A percentile compares a stretch with the other conserved stretches of the same genome.
Conservation (phyloP, 2,797 vertebrate species). For the Pogonophryne albipinna region DNA sequence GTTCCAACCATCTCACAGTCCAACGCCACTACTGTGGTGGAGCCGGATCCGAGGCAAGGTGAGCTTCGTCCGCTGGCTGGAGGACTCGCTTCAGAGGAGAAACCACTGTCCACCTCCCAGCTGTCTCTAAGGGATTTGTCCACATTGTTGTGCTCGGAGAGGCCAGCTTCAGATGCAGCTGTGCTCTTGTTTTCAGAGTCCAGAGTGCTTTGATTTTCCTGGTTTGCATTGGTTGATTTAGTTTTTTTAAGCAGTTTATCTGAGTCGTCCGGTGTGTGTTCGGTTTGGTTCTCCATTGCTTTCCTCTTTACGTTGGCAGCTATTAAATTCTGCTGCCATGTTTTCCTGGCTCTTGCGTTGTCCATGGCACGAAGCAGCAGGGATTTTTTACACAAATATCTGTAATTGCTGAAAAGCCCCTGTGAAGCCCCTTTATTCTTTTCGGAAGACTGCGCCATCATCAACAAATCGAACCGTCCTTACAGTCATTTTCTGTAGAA, state of each 20-base stretch:
- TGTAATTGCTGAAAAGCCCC: slow-evolving; percentile 51
- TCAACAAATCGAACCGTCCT: not conserved
- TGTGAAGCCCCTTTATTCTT: slow-evolving; percentile 22
- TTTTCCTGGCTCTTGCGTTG: slow-evolving; percentile 35
- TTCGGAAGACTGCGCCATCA: slow-evolving; percentile 40
- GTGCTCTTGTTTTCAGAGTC: not conserved
- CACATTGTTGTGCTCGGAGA: not conserved
- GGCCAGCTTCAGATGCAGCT: not conserved
- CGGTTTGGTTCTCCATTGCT: not conserved
- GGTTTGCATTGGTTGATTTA: accelerated
- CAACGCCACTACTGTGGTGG: slow-evolving; percentile 85
- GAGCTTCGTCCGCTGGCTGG: slow-evolving; percentile 77
- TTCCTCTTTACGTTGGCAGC: slow-evolving; percentile 44
- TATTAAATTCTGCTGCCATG: slow-evolving; percentile 14
- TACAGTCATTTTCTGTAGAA: slow-evolving; percentile 46
- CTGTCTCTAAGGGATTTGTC: slow-evolving; percentile 29
- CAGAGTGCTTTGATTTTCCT: not conserved
- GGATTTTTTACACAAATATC: slow-evolving; percentile 49
- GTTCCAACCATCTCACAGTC: slow-evolving; percentile 99
- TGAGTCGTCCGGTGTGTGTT: slow-evolving; percentile 1
- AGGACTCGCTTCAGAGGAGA: slow-evolving; percentile 79
- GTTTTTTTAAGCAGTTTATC: slow-evolving; percentile 33
- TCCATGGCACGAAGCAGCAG: slow-evolving; percentile 42
- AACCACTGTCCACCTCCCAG: slow-evolving; percentile 84
- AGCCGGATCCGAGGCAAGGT: slow-evolving; percentile 52